Evolutionary conservation across 2,113 vertebrate genomes (phyloP), one percentile per base, ranked within the genome.

Genomic region (Podocnemis expansa): DNA sequence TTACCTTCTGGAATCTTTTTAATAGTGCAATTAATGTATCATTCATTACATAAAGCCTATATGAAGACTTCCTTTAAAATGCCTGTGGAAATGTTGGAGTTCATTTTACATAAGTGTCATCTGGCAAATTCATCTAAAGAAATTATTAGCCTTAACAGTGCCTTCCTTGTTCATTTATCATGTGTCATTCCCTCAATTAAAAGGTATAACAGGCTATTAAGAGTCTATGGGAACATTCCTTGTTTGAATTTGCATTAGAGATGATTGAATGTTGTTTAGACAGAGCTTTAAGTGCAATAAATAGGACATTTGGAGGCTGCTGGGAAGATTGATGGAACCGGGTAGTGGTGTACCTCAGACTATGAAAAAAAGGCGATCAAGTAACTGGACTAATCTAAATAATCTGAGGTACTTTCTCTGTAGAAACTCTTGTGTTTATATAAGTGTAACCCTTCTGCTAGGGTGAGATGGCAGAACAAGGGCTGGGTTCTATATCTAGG

Each of bases 201-300:
- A 93, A 97, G 79, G 54, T 88, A 93, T 85, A 94, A 73, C 27
- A 24, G 41, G 82, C 85, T 94, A 90, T 91, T 95, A 92, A 89
- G 89, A 86, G 73, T 96, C 94, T 84, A 95, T 82, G 84, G 96
- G 90, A 97, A 92, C 56, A 89, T 90, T 95, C 93, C 96, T 96
- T 82, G 91, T 70, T 89, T 97, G 94, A 97, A 97, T 93, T 80
- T 96, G 84, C 84, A 91, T 90, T 86, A 90, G 89, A 96, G 91
- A 96, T 97, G 93, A 97, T 94, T 94, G 93, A 96, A 92, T 95
- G 83, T 97, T 97, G 93, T 96, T 97, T 97, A 97, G 96, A 60
- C 38, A 94, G 93, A 93, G 85, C 47, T 94, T 95, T 95, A 95
- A 93, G 82, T 89, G 82, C 93, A 95, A 91, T 96, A 96, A 97